Conservation (phyloP, 1,140 invertebrate genomes). For the Platyscapa corneri region DNA sequence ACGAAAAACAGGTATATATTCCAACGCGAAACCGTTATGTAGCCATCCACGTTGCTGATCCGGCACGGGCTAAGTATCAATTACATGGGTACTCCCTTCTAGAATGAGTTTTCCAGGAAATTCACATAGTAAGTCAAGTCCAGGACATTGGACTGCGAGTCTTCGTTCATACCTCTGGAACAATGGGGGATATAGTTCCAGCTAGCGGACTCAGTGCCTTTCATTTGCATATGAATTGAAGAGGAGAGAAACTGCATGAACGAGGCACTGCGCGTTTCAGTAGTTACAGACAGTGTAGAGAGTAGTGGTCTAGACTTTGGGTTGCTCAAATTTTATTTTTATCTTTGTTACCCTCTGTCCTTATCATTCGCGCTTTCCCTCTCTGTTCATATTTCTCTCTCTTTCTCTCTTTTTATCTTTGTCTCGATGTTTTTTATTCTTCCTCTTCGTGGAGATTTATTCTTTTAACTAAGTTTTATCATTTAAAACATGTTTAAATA, state of each 20-base stretch:
- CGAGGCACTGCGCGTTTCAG: constrained; percentile 21
- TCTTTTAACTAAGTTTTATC: too few relatives aligned
- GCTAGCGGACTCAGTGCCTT: constrained; percentile 63
- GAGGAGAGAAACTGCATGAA: constrained; percentile 45
- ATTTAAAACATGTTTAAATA: too few relatives aligned
- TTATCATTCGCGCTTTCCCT: too few relatives aligned
- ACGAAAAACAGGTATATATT: not conserved
- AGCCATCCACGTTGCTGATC: constrained; percentile 27
- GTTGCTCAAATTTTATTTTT: constrained; percentile 64
- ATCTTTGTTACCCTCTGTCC: not conserved
- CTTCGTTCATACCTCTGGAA: constrained; percentile 57
- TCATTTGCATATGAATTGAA: constrained; percentile 74
- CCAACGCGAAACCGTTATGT: not conserved
- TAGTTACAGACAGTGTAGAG: constrained; percentile 39
- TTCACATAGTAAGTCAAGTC: constrained; percentile 73
- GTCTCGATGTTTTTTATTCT: not conserved
- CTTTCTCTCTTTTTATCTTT: not conserved
- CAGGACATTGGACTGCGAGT: constrained; percentile 65
- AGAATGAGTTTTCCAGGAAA: constrained; percentile 70
- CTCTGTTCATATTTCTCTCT: too few relatives aligned
- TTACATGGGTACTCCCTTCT: constrained; percentile 65
- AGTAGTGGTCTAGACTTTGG: constrained; percentile 48
- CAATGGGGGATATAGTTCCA: constrained; percentile 62
- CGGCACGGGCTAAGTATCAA: constrained; percentile 67
- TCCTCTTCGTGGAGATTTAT: not conserved